phyloP scores from a whole-genome alignment of 37 sponge, comb jelly and placozoan species.

The Aplysina aerophoba region DNA sequence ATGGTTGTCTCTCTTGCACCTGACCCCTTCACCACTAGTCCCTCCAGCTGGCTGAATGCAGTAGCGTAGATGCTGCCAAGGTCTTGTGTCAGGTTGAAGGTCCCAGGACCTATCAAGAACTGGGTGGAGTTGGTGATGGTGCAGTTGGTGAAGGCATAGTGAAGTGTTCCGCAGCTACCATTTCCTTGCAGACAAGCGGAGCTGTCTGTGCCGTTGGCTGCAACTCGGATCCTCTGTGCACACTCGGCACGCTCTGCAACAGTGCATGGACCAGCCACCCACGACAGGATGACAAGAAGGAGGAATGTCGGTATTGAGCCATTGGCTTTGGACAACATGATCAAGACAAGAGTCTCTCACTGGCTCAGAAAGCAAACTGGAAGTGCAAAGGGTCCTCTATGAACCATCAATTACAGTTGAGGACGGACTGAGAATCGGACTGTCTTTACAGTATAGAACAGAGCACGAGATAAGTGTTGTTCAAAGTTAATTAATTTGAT shows the following conservation, averaged over 20 bases:
- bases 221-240: neutral
- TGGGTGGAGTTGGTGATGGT: slow-evolving; percentile 1
- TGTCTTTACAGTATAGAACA: too few species aligned
- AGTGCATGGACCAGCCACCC: neutral
- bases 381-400: too few species aligned
- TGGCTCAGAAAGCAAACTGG: too few species aligned
- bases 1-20: neutral
- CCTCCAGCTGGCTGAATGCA: neutral
- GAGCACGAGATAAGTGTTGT: too few species aligned
- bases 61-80: slow-evolving; percentile 1
- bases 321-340: neutral
- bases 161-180: neutral
- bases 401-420: too few species aligned
- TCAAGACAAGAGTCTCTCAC: too few species aligned
- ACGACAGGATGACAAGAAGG: neutral
- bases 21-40: neutral
- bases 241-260: neutral
- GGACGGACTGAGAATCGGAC: too few species aligned
- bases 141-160: slow-evolving; percentile 23
- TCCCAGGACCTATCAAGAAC: slow-evolving; percentile 12
- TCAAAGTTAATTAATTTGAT: too few species aligned
- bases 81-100: neutral
- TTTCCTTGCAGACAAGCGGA: neutral
- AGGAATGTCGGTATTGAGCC: neutral
- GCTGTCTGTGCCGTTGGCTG: neutral